Conservation (phyloP, 2,797 vertebrate genomes). For the Alcedo atthis region DNA sequence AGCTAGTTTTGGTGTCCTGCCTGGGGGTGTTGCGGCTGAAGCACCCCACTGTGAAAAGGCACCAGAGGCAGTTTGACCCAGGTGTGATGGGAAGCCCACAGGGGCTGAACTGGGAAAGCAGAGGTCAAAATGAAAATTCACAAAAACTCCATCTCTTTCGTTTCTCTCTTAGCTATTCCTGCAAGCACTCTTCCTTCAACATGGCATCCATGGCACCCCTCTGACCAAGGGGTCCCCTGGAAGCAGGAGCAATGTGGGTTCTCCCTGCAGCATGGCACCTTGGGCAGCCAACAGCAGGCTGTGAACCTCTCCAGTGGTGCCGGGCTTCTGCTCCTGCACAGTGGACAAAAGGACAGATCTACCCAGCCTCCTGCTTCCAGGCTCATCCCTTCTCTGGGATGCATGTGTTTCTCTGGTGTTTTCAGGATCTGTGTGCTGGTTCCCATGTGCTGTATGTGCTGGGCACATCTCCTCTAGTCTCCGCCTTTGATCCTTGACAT, state of each 20-base stretch:
- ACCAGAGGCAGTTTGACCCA: not conserved
- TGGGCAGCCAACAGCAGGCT: not conserved
- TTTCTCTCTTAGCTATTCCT: not conserved
- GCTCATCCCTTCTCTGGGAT: fast-evolving
- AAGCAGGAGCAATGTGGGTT: fast-evolving
- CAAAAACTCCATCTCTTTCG: not conserved
- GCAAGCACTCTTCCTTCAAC: fast-evolving
- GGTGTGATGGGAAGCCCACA: fast-evolving
- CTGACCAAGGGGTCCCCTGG: not conserved
- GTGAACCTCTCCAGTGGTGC: not conserved
- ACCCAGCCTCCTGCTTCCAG: not conserved
- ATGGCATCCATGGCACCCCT: not conserved
- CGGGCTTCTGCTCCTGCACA: not conserved
- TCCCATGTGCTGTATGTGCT: fast-evolving
- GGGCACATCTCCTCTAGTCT: fast-evolving
- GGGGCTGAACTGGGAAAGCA: not conserved
- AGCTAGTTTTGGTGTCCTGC: not conserved
- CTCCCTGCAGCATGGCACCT: fast-evolving
- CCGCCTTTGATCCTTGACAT: not conserved
- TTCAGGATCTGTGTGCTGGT: not conserved
- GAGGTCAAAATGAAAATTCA: not conserved
- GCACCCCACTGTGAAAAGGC: not conserved
- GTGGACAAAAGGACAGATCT: not conserved
- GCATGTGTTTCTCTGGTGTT: fast-evolving
- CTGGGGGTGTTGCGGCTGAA: not conserved